Evolutionary conservation across 2,797 vertebrate species (phyloP), one percentile per base, ranked within the genome.

Genomic region (Pelobates cultripes): DNA sequence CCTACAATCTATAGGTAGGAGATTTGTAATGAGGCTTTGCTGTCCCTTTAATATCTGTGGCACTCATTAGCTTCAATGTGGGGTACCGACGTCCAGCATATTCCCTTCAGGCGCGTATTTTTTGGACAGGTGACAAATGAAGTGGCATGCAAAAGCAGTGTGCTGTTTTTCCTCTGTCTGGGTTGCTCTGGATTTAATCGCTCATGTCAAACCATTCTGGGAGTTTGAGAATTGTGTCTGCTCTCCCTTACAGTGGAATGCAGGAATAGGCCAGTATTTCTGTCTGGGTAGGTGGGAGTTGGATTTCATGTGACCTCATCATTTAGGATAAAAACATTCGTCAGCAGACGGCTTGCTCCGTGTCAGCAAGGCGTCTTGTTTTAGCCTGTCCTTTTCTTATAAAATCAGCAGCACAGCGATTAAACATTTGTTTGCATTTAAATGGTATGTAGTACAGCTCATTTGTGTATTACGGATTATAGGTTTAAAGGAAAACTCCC

Each of bases 281-380:
- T 77, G 80, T 81, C 79, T 81, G 79, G 55, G 75, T 75, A 63
- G 79, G 73, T 64, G 73, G 44, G 74, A 55, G 74, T 51, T 43
- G 47, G 47, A 81, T 72, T 76, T 43, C 67, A 57, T 66, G 51
- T 72, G 80, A 82, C 44, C 66, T 81, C 73, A 76, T 75, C 73
- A 15, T 57, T 13, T 64, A 42, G 63, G 55, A 70, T 43, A 51
- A 51, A 76, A 81, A 44, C 51, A 81, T 51, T 61, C 78, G 64
- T 28, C 53, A 42, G 55, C 53, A 43, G 73, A 7, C 64, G 63
- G 70, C 17, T 8, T 41, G 45, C 79, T 45, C 17, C 12, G 51
- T 41, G 15, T 66, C 43, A 17, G 53, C 40, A 47, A 73, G 41
- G 15, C 17, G 53, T 15, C 43, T 60, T 68, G 45, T 67, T 43